A percentile compares a stretch with the other conserved stretches of the same genome.
Conservation (phyloP, 2,888 invertebrate genomes). For the Cryptophagus acutangulus region DNA sequence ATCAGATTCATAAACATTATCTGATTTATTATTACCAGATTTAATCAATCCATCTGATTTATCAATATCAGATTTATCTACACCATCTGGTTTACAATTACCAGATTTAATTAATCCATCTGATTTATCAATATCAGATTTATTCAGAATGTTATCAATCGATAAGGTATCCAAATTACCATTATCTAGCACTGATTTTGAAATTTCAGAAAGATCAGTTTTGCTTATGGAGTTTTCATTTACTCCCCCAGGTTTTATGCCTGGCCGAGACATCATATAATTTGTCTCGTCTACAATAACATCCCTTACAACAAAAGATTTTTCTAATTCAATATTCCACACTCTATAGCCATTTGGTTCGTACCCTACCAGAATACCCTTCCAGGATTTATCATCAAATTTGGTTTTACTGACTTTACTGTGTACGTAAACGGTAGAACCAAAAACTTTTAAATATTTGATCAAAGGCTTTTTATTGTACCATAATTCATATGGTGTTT, state of each 20-base stretch:
- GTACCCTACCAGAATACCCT: conserved; percentile 9
- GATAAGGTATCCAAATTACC: too few relatives aligned
- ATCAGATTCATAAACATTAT: too few relatives aligned
- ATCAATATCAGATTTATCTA: too few relatives aligned
- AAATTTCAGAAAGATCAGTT: too few relatives aligned
- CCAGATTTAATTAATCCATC: too few relatives aligned
- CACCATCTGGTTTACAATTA: too few relatives aligned
- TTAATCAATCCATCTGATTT: too few relatives aligned
- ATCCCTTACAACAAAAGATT: conserved; percentile 5
- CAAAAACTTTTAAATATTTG: conserved; percentile 8
- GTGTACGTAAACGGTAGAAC: conserved; percentile 8
- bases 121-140: too few relatives aligned
- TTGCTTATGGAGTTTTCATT: too few relatives aligned
- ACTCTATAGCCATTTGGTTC: conserved; percentile 8
- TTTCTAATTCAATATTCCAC: not conserved
- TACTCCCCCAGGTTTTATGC: not conserved
- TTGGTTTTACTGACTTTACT: not conserved
- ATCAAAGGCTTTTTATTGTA: conserved; percentile 1
- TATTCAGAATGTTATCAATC: too few relatives aligned
- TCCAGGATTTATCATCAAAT: conserved; percentile 1
- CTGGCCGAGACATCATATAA: not conserved
- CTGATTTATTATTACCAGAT: too few relatives aligned
- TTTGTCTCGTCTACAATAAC: not conserved
- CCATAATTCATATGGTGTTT: conserved; percentile 6
- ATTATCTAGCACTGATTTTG: too few relatives aligned